Evolutionary conservation across 2,113 vertebrate species (phyloP).

Genomic region (Spea bombifrons): DNA sequence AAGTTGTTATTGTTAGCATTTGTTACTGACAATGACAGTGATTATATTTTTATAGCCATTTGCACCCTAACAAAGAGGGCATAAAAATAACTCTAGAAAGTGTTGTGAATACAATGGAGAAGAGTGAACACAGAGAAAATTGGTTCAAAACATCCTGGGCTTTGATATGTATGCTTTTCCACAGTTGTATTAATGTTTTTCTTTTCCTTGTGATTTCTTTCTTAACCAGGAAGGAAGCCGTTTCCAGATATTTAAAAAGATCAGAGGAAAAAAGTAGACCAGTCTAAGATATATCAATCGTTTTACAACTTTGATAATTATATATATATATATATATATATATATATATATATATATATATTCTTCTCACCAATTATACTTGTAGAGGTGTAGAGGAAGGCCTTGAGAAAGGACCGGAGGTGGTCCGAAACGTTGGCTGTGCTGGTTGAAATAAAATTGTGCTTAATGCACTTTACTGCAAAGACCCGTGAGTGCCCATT

Average conservation of each 20-base stretch:
- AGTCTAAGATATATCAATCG: slow-evolving; percentile 21
- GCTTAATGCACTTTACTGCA: too few species aligned
- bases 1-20: slow-evolving; percentile 41
- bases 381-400: too few species aligned
- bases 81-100: slow-evolving; percentile 44
- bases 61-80: slow-evolving; percentile 39
- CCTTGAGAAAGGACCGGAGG: too few species aligned
- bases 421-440: too few species aligned
- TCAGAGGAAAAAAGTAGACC: slow-evolving; percentile 22
- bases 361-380: slow-evolving; percentile 10
- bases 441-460: too few species aligned
- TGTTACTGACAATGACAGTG: slow-evolving; percentile 43
- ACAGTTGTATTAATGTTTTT: neutral
- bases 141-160: slow-evolving; percentile 38
- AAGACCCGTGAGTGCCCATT: too few species aligned
- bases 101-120: slow-evolving; percentile 43
- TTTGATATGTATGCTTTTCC: slow-evolving; percentile 38
- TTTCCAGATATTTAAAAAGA: slow-evolving; percentile 34
- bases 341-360: too few species aligned
- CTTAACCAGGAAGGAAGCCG: slow-evolving; percentile 31
- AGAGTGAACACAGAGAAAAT: slow-evolving; percentile 28
- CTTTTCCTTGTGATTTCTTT: slow-evolving; percentile 12
- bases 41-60: slow-evolving; percentile 46
- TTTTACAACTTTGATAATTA: slow-evolving; percentile 38
- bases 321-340: too few species aligned